Conservation (phyloP, 1,140 invertebrate genomes). For the Steinernema feltiae region DNA sequence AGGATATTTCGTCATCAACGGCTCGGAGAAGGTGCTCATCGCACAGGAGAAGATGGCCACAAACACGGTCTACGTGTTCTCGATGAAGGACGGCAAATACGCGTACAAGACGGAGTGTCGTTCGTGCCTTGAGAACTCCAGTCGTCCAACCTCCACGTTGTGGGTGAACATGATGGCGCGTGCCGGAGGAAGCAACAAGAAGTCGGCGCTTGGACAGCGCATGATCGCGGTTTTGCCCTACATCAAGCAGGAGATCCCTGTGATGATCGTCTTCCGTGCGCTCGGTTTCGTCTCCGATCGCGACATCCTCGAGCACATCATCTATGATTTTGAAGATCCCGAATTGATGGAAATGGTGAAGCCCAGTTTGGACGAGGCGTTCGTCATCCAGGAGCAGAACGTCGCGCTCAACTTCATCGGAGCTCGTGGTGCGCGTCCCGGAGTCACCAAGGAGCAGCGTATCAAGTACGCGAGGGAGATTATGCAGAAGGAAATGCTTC, state of each 20-base stretch:
- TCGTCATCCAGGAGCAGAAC: constrained; percentile 95
- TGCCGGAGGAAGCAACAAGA: constrained; percentile 64
- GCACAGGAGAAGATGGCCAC: constrained; percentile 99
- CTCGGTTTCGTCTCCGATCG: constrained; percentile 95
- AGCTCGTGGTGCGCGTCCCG: constrained; percentile 84
- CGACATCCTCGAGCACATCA: constrained; percentile 96
- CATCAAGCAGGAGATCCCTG: constrained; percentile 95
- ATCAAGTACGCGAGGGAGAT: constrained; percentile 99
- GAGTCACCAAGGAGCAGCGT: constrained; percentile 95
- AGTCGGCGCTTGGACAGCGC: constrained; percentile 92
- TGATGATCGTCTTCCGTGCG: constrained; percentile 94
- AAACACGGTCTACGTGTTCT: constrained; percentile 97
- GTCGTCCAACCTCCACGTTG: constrained; percentile 81
- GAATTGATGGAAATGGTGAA: constrained; percentile 99
- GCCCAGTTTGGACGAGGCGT: constrained; percentile 95
- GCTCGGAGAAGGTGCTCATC: constrained; percentile 89
- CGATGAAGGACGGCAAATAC: constrained; percentile 90
- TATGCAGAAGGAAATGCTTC: no score
- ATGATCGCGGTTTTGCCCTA: constrained; percentile 96
- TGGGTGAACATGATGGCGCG: constrained; percentile 99
- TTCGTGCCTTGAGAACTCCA: constrained; percentile 86
- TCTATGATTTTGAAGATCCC: constrained; percentile 94
- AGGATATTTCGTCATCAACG: constrained; percentile 92
- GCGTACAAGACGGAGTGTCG: constrained; percentile 92
- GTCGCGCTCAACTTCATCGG: constrained; percentile 97